Conservation (phyloP, 2,113 vertebrate genomes). For the Entomyzon cyanotis region DNA sequence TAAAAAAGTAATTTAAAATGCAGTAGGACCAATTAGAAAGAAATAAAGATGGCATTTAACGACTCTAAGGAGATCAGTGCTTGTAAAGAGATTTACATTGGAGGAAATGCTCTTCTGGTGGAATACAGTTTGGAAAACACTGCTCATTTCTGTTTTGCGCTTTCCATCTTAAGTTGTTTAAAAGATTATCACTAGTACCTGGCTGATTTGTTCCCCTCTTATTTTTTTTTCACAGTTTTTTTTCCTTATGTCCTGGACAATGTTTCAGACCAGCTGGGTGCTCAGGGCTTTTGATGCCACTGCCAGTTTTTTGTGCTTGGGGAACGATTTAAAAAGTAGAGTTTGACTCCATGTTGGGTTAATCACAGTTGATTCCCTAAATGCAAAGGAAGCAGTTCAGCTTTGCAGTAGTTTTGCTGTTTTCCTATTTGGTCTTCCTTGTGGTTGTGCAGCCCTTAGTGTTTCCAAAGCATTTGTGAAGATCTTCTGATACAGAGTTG, state of each 20-base stretch:
- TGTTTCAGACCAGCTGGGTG: background rate
- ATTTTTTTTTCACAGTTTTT: background rate
- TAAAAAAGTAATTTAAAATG: background rate
- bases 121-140: background rate
- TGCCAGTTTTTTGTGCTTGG: background rate
- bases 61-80: background rate
- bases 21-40: background rate
- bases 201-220: background rate
- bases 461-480: background rate
- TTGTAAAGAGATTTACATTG: background rate
- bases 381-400: background rate
- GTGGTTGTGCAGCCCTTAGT: background rate
- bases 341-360: background rate
- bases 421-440: background rate
- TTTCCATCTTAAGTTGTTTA: background rate
- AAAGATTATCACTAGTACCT: background rate
- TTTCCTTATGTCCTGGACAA: background rate
- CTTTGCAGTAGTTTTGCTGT: background rate
- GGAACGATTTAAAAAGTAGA: background rate
- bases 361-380: background rate
- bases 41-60: background rate
- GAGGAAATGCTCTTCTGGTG: background rate
- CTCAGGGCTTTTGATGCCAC: background rate
- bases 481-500: background rate
- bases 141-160: background rate